Conservation (phyloP, 2,113 vertebrate genomes). For the Dromas ardeola region DNA sequence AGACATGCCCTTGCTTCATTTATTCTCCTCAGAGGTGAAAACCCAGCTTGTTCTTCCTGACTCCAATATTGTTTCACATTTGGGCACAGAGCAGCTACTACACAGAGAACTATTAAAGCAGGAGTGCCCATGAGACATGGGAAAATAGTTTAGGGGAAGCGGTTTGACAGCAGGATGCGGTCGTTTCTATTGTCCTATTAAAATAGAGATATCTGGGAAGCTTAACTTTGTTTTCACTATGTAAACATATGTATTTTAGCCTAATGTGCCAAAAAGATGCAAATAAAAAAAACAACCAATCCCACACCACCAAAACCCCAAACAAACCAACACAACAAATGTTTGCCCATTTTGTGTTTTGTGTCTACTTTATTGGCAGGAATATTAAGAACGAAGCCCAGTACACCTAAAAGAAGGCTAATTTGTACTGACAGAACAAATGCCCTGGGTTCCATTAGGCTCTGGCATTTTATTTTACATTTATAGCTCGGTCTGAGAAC, state of each 20-base stretch:
- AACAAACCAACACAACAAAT: neutral
- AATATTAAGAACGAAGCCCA: neutral
- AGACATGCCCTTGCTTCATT: constrained; percentile 7
- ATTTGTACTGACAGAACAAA: neutral
- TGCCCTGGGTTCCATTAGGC: neutral
- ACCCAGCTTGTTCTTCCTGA: constrained; percentile 25
- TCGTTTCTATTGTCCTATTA: constrained; percentile 30
- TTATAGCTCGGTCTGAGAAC: neutral
- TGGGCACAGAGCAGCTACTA: neutral
- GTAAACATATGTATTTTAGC: neutral
- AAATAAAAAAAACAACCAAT: neutral
- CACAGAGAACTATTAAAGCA: neutral
- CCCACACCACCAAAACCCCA: accelerated
- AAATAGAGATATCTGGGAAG: constrained; percentile 14
- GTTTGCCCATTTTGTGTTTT: neutral
- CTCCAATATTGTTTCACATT: constrained; percentile 20
- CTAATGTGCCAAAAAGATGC: neutral
- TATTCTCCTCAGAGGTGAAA: constrained; percentile 32
- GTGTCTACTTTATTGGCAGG: neutral
- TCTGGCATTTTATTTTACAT: neutral
- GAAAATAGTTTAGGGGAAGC: constrained; percentile 42
- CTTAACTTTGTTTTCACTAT: neutral
- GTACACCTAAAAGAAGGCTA: neutral
- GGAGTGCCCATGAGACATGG: neutral
- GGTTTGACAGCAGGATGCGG: constrained; percentile 39